Conservation (phyloP, 2,113 vertebrate genomes). For the Spilogale gracilis region DNA sequence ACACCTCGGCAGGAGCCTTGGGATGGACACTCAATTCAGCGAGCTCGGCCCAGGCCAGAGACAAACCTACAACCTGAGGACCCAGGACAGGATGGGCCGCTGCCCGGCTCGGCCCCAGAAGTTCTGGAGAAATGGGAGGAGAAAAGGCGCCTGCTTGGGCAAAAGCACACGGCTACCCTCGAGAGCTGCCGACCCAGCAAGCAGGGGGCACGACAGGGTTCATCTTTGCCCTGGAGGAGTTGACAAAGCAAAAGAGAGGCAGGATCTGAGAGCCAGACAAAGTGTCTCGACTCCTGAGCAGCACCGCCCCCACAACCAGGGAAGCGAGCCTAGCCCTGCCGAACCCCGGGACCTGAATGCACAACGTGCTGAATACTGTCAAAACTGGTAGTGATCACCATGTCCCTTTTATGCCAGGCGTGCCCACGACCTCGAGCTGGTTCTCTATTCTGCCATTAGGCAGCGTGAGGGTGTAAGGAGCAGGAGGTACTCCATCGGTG, state of each 20-base stretch:
- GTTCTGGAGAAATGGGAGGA: not conserved
- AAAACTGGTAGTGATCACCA: not conserved
- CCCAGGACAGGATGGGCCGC: too few species aligned
- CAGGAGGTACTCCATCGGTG: not conserved
- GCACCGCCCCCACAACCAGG: not conserved
- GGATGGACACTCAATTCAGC: not conserved
- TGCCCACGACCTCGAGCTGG: not conserved
- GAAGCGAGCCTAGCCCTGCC: not conserved
- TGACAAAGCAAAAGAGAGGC: not conserved
- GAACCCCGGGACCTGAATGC: fast-evolving
- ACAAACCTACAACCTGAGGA: not conserved
- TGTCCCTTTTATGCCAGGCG: fast-evolving
- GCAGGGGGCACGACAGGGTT: not conserved
- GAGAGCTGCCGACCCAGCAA: not conserved
- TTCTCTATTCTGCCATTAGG: not conserved
- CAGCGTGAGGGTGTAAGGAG: not conserved
- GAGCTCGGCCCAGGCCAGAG: not conserved
- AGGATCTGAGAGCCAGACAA: not conserved
- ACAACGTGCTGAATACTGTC: not conserved
- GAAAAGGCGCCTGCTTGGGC: not conserved
- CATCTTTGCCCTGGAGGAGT: not conserved
- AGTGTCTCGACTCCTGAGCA: not conserved
- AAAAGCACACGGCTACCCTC: not conserved
- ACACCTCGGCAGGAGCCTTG: not conserved
- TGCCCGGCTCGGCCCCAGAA: not conserved